These are phyloP conservation scores for Alauda arvensis DNA, from an alignment of 2,797 vertebrate genomes.

Conservation along the genomic window DNA sequence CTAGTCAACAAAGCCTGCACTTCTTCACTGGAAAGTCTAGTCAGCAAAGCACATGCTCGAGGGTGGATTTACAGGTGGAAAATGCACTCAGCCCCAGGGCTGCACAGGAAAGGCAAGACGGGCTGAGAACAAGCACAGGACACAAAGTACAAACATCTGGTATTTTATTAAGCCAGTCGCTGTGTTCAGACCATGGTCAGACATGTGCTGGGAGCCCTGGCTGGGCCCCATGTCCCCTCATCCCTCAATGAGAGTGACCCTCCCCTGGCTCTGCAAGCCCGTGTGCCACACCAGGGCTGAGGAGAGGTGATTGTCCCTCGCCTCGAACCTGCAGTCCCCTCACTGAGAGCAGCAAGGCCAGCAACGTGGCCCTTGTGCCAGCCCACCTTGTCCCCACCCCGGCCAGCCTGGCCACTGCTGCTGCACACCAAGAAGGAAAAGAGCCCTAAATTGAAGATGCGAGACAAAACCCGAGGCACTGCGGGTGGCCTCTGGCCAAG, in stretches of 20 bases:
- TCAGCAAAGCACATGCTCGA: accelerated
- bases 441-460: background rate
- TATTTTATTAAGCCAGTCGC: conserved; percentile 40
- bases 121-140: background rate
- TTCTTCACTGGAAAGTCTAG: background rate
- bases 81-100: background rate
- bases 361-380: accelerated
- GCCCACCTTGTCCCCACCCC: background rate
- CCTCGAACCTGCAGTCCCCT: background rate
- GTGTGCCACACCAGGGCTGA: background rate
- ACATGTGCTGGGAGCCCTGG: background rate
- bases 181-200: background rate
- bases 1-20: background rate
- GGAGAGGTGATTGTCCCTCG: background rate
- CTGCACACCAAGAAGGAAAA: background rate
- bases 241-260: background rate
- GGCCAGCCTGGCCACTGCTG: background rate
- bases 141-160: background rate
- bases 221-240: accelerated
- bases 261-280: background rate
- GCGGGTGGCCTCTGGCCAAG: background rate
- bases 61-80: background rate
- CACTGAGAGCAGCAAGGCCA: background rate
- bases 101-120: background rate
- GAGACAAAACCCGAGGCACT: background rate